Base-by-base conservation (phyloP, 1,140 invertebrate species). In the Zaprionus nigranus region DNA sequence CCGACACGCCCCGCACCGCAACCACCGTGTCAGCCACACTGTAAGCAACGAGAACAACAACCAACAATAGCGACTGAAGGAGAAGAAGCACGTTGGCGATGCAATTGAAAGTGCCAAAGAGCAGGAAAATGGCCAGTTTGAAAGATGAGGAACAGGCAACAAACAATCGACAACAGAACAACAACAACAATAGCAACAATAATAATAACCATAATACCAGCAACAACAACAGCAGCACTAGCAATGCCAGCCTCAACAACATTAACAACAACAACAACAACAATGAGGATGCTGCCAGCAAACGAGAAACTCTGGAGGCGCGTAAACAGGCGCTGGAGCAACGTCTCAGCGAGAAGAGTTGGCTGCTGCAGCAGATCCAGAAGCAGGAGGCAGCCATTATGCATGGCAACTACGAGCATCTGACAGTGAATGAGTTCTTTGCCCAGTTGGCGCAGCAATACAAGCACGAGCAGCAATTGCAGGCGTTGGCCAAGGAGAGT, bases 361-460 rank as follows among this genome's bases (percentile, higher is more conserved):
- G 91, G 90, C 69, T 92, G 12, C 54, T 91, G 57, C 91, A 92
- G 56, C 91, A 92, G 58, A 92, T 92, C 6, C 91, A 92, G 51
- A 92, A 92, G 7, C 88, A 92, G 28, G 91, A 92, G 60, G 58
- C 88, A 0, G 81, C 87, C 36, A 92, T 92, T 11, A 76, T 92
- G 15, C 88, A 92, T 62, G 91, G 91, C 15, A 92, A 92, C 51
- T 92, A 91, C 61, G 91, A 92, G 64, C 81, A 92, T 28, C 59
- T 92, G 75, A 92, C 86, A 20, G 65, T 92, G 26, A 91, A 92
- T 46, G 91, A 92, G 53, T 90, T 92, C 67, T 87, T 92, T 60
- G 74, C 74, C 13, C 91, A 87, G 43, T 17, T 92, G 24, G 86
- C 90, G 2, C 79, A 81, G 9, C 91, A 92, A 46, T 92, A 92